These are phyloP conservation scores for Chitala chitala DNA, from an alignment of 2,113 vertebrate species.

Conservation along the genomic window DNA sequence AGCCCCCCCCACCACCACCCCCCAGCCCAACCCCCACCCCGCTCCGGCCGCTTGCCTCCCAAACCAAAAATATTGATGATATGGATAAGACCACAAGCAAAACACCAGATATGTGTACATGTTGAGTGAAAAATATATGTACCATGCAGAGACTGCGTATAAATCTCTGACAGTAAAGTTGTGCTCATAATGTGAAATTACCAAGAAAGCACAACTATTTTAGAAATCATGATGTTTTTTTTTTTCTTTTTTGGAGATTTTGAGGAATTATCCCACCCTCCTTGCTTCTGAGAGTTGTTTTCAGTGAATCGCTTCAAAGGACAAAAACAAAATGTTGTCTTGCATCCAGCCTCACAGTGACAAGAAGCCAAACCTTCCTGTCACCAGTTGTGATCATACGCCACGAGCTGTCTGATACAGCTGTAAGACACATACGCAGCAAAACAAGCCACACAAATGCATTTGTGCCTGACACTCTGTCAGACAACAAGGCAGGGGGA, in stretches of 20 bases:
- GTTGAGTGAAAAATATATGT: constrained; percentile 32
- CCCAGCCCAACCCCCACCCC: constrained; percentile 33
- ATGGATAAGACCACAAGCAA: constrained; percentile 51
- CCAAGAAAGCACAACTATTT: constrained; percentile 34
- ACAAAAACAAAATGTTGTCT: constrained; percentile 28
- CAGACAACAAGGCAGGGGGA: constrained; percentile 57
- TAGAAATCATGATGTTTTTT: constrained; percentile 19
- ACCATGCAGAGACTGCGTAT: constrained; percentile 33
- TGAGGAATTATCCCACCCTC: constrained; percentile 28
- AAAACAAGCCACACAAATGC: constrained; percentile 59
- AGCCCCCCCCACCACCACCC: constrained; percentile 34
- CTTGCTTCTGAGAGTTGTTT: constrained; percentile 12
- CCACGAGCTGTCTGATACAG: constrained; percentile 56
- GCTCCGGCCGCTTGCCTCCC: constrained; percentile 46
- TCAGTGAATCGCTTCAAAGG: constrained; percentile 39
- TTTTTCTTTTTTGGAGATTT: constrained; percentile 21
- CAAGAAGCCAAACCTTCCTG: constrained; percentile 54
- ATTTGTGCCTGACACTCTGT: constrained; percentile 58
- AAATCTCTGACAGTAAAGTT: constrained; percentile 24
- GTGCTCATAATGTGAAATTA: constrained; percentile 35
- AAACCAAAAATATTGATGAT: constrained; percentile 57
- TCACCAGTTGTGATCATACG: constrained; percentile 63
- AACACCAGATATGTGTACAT: constrained; percentile 55
- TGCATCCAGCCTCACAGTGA: constrained; percentile 38
- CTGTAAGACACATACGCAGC: constrained; percentile 58